Evolutionary conservation across 2,797 vertebrate genomes (phyloP), one percentile per base, ranked within the genome.

Genomic region (Xiphophorus birchmanni): DNA sequence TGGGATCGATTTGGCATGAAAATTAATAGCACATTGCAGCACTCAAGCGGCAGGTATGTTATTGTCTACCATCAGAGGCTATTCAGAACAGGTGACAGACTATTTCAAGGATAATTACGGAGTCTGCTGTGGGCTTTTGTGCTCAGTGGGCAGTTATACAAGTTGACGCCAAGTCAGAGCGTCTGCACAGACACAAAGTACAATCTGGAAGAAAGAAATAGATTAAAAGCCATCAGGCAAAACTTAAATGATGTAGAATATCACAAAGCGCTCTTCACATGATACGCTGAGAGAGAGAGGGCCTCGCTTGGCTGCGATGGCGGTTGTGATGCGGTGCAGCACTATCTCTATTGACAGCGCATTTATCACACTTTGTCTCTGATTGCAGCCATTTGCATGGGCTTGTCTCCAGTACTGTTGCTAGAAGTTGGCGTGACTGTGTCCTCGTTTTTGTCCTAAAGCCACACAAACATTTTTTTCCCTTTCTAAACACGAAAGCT

Each of bases 341-440:
- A 75, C 90, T 87, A 89, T 92, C 90, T 88, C 85, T 84, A 92
- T 86, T 92, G 92, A 92, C 92, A 93, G 92, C 91, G 83, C 90
- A 93, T 93, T 94, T 91, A 92, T 93, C 92, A 94, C 92, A 94
- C 92, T 93, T 91, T 93, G 89, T 89, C 90, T 93, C 89, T 82
- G 88, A 87, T 91, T 85, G 84, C 84, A 82, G 87, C 89, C 90
- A 92, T 93, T 92, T 93, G 90, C 92, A 91, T 89, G 86, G 92
- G 90, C 86, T 48, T 76, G 23, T 87, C 80, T 91, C 90, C 92
- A 91, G 87, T 71, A 78, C 15, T 87, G 85, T 81, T 75, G 77
- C 86, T 84, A 77, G 84, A 89, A 87, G 91, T 84, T 88, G 88
- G 76, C 65, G 45, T 90, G 90, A 85, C 88, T 84, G 80, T 86